Evolutionary conservation across 37 sponge, comb jelly and placozoan species (phyloP), one percentile per base, ranked within the genome.

Genomic region (Amphimedon queenslandica): DNA sequence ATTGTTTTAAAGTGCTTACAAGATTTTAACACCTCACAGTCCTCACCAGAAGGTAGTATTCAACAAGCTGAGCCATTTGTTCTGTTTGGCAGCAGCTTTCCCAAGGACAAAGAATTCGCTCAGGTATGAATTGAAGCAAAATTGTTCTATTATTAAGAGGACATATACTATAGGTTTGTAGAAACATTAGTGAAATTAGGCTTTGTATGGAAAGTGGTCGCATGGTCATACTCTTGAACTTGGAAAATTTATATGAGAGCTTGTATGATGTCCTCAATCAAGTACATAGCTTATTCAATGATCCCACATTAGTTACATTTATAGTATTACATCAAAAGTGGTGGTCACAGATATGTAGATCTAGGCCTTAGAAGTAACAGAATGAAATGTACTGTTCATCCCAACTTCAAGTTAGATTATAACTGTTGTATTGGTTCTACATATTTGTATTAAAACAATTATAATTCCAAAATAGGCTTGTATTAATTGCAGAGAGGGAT

Each of bases 71-170:
- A n/a, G n/a, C n/a, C n/a, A n/a, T n/a, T n/a, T n/a, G n/a, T n/a
- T 21, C 75, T 83, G 51, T 87, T 87, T 67, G 82, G 82, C 28
- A 82, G 82, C 41, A 82, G 76, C 73, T 87, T 87, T 40, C 82
- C 88, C 23, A 77, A 75, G 71, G 88, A 87, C 58, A 67, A 77
- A 56, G 88, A n/a, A n/a, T n/a, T n/a, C n/a, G n/a, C n/a, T n/a
- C n/a, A n/a, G n/a, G n/a, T n/a, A n/a, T n/a, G n/a, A n/a, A n/a
- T n/a, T n/a, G n/a, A n/a, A n/a, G n/a, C n/a, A n/a, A n/a, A n/a
- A n/a, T n/a, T n/a, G n/a, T n/a, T n/a, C n/a, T n/a, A n/a, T n/a
- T n/a, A n/a, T n/a, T n/a, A n/a, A n/a, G n/a, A n/a, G n/a, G n/a
- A n/a, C n/a, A 53, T n/a, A n/a, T 51, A 3, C 0, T 67, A 32